Base-by-base conservation (phyloP, 1,140 invertebrate species). In the Drosophila lacteicornis region DNA sequence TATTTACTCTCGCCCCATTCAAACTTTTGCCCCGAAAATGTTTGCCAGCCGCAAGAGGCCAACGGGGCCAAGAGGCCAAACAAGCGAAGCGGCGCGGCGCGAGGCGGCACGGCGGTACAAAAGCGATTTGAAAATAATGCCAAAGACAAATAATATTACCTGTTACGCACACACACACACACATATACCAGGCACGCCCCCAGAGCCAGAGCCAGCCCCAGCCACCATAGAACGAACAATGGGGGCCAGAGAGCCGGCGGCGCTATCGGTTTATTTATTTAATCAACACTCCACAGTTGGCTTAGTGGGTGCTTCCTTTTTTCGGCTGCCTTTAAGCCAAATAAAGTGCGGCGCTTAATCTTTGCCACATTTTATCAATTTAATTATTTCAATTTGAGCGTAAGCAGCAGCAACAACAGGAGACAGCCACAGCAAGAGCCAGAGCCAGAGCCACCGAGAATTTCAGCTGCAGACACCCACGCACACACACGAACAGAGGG, bases 321-420 rank as follows among this genome's bases (percentile, higher is more conserved):
- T 80, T 75, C 56, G 65, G 76, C 70, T 90, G 85, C 81, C 85
- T 90, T 90, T 90, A 85, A 85, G 85, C 81, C 81, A 90, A 90
- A 90, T 84, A 90, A 90, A 90, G 85, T 90, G 85, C 85, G 80
- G 75, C 85, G 85, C 85, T 90, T 90, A 90, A 90, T 90, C 85
- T 90, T 90, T 90, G 85, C 85, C 85, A 90, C 85, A 90, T 90
- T 90, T 90, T 90, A 90, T 90, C 85, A 90, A 90, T 90, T 90
- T 90, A 90, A 90, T 90, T 90, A 90, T 90, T 90, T 90, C 85
- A 90, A 90, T 90, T 90, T 90, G 81, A 88, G 85, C 85, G 85
- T 90, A 90, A 90, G 84, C 84, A 88, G 81, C 73, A 63, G 51
- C 80, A 84, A 46, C 73, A 68, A 40, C 76, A 78, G 55, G 74